A percentile compares a stretch with the other conserved stretches of the same genome.
phyloP scores from a whole-genome alignment of 2,797 vertebrate species.

The Dryobates pubescens region DNA sequence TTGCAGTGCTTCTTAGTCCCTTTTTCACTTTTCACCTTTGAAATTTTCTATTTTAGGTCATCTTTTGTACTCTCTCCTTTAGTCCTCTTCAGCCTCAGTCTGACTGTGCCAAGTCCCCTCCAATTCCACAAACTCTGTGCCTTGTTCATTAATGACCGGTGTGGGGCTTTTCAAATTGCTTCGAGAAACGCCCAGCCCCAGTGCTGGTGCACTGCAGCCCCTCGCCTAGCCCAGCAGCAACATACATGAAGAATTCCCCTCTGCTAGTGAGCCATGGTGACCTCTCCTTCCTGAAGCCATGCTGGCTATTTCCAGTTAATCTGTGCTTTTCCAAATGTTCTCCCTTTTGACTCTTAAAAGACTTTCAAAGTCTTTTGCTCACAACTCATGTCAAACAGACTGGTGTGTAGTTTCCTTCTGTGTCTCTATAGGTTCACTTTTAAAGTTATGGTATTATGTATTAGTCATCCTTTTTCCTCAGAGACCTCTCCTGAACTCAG shows the following conservation, averaged over 20 bases:
- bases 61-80: neutral
- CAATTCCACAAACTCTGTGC: neutral
- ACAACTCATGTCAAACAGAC: constrained; percentile 76
- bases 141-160: neutral
- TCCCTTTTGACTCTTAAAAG: constrained; percentile 77
- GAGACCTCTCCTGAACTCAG: constrained; percentile 61
- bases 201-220: neutral
- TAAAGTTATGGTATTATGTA: constrained; percentile 57
- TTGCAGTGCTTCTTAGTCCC: neutral
- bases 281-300: constrained; percentile 72
- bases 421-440: constrained; percentile 61
- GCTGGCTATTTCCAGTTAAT: constrained; percentile 52
- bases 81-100: neutral
- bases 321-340: constrained; percentile 74
- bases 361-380: constrained; percentile 72
- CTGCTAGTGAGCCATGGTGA: constrained; percentile 73
- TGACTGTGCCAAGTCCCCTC: neutral
- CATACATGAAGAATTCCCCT: constrained; percentile 67
- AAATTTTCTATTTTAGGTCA: neutral
- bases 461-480: constrained; percentile 65
- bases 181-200: neutral
- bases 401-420: constrained; percentile 64
- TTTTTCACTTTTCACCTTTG: neutral
- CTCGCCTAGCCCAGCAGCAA: constrained; percentile 41
- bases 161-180: neutral